Evolutionary conservation across 1,140 invertebrate genomes (phyloP).

Genomic region (Pinna nobilis): DNA sequence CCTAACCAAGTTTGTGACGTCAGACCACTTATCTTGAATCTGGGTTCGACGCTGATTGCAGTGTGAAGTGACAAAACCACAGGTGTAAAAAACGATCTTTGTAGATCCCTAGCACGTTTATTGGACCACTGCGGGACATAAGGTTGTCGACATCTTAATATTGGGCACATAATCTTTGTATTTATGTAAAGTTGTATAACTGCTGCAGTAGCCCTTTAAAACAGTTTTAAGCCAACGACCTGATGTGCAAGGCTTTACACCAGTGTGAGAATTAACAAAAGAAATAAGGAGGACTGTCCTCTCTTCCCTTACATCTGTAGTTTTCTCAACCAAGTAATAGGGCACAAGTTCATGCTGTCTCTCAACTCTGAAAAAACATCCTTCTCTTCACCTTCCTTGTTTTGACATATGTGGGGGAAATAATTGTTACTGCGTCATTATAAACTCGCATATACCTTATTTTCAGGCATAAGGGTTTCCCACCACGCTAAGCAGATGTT

Average conservation of each 20-base stretch:
- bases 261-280: conserved; percentile 21
- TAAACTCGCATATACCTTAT: neutral
- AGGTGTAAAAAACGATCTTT: too few species aligned
- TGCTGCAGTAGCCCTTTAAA: too few species aligned
- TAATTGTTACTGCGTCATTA: neutral
- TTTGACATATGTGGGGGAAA: neutral
- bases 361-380: conserved; percentile 3
- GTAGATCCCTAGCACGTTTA: too few species aligned
- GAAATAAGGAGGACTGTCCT: neutral
- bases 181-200: too few species aligned
- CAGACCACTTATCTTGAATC: too few species aligned
- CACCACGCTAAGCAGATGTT: conserved; percentile 8
- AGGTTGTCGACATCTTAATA: too few species aligned
- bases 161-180: too few species aligned
- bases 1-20: too few species aligned
- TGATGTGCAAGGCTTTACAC: conserved; percentile 21
- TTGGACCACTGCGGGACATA: too few species aligned
- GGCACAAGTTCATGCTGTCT: conserved; percentile 19
- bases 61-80: too few species aligned
- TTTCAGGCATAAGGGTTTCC: conserved; percentile 4
- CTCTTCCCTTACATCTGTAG: neutral
- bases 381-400: neutral
- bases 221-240: conserved; percentile 31
- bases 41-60: too few species aligned
- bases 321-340: conserved; percentile 15